Evolutionary conservation across 2,797 vertebrate species (phyloP).

Genomic region (Brotula barbata): DNA sequence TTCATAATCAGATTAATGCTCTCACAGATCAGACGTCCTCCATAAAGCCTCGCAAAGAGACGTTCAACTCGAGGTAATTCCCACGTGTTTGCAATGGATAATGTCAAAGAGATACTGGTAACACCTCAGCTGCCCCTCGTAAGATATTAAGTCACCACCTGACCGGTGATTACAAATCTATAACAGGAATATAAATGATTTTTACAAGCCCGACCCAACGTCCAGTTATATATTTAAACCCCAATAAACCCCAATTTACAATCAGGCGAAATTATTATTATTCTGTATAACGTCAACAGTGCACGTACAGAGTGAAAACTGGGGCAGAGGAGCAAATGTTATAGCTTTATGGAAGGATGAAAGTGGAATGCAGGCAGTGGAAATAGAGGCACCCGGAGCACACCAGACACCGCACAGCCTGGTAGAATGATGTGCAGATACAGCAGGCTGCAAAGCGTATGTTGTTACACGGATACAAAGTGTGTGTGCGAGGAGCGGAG

Average conservation of each 20-base stretch:
- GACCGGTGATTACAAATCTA: constrained; percentile 44
- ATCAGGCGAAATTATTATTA: constrained; percentile 3
- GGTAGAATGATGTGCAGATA: constrained; percentile 58
- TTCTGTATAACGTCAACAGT: neutral
- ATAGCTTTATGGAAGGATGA: constrained; percentile 56
- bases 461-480: constrained; percentile 38
- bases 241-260: neutral
- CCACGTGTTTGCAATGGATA: constrained; percentile 72
- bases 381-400: constrained; percentile 53
- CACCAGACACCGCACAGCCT: constrained; percentile 59
- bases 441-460: constrained; percentile 50
- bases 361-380: constrained; percentile 64
- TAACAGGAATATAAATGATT: constrained; percentile 25
- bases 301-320: constrained; percentile 11
- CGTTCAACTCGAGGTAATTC: constrained; percentile 49
- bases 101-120: constrained; percentile 78
- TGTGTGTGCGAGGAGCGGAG: constrained; percentile 53
- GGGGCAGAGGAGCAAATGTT: constrained; percentile 51
- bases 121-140: constrained; percentile 69
- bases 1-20: constrained; percentile 73
- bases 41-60: constrained; percentile 54
- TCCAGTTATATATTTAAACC: neutral
- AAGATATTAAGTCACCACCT: constrained; percentile 66
- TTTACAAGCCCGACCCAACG: neutral
- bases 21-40: constrained; percentile 52